Evolutionary conservation across 2,797 vertebrate genomes (phyloP).

Genomic region (Spinus pinus): DNA sequence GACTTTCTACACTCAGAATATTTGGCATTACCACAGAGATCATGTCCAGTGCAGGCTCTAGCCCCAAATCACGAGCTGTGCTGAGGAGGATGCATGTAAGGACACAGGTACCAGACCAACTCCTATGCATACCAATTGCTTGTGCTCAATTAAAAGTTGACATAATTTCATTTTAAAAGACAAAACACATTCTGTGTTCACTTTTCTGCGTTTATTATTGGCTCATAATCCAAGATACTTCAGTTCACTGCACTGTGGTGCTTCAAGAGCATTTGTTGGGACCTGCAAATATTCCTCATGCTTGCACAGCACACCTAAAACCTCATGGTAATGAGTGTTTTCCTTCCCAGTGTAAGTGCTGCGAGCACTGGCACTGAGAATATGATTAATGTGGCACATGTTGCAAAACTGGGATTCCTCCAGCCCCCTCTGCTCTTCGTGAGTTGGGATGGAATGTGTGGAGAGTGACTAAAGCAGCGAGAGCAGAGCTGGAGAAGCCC

Average conservation of each 20-base stretch:
- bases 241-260: neutral
- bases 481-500: neutral
- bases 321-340: neutral
- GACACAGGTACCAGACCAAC: accelerated
- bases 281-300: neutral
- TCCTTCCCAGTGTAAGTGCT: neutral
- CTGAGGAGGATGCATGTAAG: neutral
- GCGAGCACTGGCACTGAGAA: neutral
- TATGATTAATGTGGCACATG: constrained; percentile 5
- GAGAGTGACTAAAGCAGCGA: neutral
- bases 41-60: accelerated
- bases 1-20: neutral
- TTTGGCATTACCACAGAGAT: neutral
- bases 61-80: accelerated
- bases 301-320: neutral
- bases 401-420: constrained; percentile 12
- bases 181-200: neutral
- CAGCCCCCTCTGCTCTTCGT: neutral
- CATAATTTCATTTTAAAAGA: neutral
- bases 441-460: neutral
- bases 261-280: neutral
- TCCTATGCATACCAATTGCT: neutral
- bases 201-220: neutral
- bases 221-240: neutral
- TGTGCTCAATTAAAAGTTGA: neutral